A percentile compares a stretch with the other conserved stretches of the same genome.
Evolutionary conservation across 1,140 invertebrate genomes (phyloP).

Genomic region (Epicauta chinensis): DNA sequence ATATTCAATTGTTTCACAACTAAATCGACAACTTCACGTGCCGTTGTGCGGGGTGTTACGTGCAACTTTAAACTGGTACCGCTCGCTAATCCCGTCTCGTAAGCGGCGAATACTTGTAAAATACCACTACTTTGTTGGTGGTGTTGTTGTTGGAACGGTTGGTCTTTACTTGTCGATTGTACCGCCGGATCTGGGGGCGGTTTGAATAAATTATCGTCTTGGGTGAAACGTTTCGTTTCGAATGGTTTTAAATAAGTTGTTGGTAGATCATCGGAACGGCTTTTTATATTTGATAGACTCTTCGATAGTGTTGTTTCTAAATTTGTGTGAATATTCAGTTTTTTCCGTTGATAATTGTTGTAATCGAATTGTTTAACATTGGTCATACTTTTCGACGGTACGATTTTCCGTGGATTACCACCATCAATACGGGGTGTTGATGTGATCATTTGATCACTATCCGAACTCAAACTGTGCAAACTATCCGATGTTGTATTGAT

Average conservation of each 20-base stretch:
- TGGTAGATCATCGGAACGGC: constrained; percentile 41
- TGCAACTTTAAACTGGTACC: constrained; percentile 91
- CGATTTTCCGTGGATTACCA: constrained; percentile 31
- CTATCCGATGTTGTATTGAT: constrained; percentile 50
- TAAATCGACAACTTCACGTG: constrained; percentile 87
- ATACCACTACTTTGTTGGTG: constrained; percentile 37
- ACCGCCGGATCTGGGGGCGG: constrained; percentile 3
- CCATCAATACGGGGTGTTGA: not conserved
- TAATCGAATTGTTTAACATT: constrained; percentile 42
- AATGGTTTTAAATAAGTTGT: constrained; percentile 42
- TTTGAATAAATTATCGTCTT: constrained; percentile 25
- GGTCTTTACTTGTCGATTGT: constrained; percentile 28
- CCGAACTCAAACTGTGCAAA: constrained; percentile 54
- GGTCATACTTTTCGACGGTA: constrained; percentile 37
- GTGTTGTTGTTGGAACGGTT: not conserved
- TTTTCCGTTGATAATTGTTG: constrained; percentile 35
- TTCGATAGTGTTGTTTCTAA: constrained; percentile 46
- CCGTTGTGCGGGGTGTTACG: constrained; percentile 83
- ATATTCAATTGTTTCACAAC: constrained; percentile 93
- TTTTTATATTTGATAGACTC: constrained; percentile 52
- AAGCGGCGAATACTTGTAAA: constrained; percentile 85
- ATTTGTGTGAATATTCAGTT: constrained; percentile 35
- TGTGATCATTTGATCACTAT: constrained; percentile 44
- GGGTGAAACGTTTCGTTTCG: constrained; percentile 23
- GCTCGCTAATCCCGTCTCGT: constrained; percentile 85